Evolutionary conservation across 2,888 invertebrate species (phyloP).

Genomic region (Galeruca laticollis): DNA sequence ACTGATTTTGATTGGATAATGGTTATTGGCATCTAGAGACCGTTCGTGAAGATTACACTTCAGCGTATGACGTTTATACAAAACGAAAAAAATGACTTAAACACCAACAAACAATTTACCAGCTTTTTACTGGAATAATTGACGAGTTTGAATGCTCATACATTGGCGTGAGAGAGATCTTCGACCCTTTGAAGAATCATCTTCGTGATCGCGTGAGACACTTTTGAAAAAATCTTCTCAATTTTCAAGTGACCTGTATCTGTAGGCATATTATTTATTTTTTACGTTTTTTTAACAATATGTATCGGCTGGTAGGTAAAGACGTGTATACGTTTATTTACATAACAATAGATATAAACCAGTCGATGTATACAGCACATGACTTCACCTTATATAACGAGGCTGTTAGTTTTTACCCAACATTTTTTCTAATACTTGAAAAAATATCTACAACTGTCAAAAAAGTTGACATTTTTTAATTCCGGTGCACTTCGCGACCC

Average conservation of each 20-base stretch:
- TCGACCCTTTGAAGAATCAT: slow-evolving; percentile 28
- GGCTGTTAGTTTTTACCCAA: too few species aligned
- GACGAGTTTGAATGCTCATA: slow-evolving; percentile 28
- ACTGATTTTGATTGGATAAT: slow-evolving; percentile 1
- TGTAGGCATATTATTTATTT: slow-evolving; percentile 41
- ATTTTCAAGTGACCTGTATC: slow-evolving; percentile 45
- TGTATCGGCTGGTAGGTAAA: neutral
- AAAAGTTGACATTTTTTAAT: too few species aligned
- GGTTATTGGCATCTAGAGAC: too few species aligned
- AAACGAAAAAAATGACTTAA: neutral
- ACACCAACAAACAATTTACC: slow-evolving; percentile 15
- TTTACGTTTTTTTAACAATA: slow-evolving; percentile 5
- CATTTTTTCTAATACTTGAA: too few species aligned
- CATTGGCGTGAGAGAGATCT: slow-evolving; percentile 45
- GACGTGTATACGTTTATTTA: too few species aligned
- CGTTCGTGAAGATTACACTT: neutral
- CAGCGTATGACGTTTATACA: neutral
- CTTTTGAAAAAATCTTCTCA: slow-evolving; percentile 26
- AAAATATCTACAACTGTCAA: too few species aligned
- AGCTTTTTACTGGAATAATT: slow-evolving; percentile 7
- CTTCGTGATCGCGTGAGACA: slow-evolving; percentile 46
- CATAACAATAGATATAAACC: neutral
- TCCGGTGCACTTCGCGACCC: too few species aligned
- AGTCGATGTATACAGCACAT: too few species aligned
- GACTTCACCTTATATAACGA: too few species aligned